Evolutionary conservation across 2,113 vertebrate species (phyloP), one percentile per base, ranked within the genome.

Genomic region (Tiliqua scincoides): DNA sequence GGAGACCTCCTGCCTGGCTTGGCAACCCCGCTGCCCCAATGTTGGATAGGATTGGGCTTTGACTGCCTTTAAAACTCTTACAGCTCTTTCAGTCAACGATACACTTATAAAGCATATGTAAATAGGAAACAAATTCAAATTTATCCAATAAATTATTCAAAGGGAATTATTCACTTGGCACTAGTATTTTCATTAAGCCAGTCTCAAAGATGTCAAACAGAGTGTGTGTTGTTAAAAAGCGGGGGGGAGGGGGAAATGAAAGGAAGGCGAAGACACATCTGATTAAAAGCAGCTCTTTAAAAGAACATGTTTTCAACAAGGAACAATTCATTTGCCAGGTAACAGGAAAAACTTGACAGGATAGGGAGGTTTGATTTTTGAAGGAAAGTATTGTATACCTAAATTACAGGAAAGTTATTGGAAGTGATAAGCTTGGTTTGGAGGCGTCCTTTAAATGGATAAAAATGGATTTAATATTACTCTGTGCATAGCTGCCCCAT

Each of bases 101-200:
- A 37, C 40, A 74, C 59, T 71, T 71, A 83, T 76, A 81, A 91
- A 83, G 40, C 75, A 85, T 84, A 89, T 92, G 65, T 87, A 87
- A 92, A 88, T 48, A 83, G 18, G 52, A 15, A 91, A 88, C 73
- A n/a, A n/a, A 84, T 79, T 77, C 90, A 91, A 91, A 91, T 74
- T 88, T 35, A 84, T 91, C 68, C 89, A 81, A 88, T 88, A 88
- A 92, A 88, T 93, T 89, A 93, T 91, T 92, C 83, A 89, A 83
- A 75, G 88, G 79, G 76, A 90, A 88, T 94, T 92, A 91, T 68
- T 88, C 65, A 32, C 87, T 89, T 68, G 72, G 84, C 82, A 82
- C 61, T 80, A 85, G 40, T 48, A 87, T 81, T 90, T 90, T 77
- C 73, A 90, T 90, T 82, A 87, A 90, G 89, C 11, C 82, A 85